Evolutionary conservation across 1,140 invertebrate species (phyloP), one percentile per base, ranked within the genome.

Genomic region (Dysdera silvatica): DNA sequence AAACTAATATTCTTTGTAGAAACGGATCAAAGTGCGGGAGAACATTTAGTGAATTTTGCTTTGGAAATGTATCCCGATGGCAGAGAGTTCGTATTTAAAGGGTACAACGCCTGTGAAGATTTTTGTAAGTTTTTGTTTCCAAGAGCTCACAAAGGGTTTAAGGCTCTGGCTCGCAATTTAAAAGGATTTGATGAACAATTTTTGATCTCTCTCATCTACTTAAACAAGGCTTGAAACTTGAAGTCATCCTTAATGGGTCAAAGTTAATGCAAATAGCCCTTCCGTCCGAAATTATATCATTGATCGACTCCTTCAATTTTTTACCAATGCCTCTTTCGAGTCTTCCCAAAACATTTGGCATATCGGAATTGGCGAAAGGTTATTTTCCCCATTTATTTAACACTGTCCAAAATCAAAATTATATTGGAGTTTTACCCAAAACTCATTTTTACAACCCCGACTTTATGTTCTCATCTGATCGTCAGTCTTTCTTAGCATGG

Each of bases 351-450:
- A n/a, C 49, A 3, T 62, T 62, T 47, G 48, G 48, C 3, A 14
- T 54, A 3, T 16, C 10, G 2, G 49, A 31, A 10, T 49, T 49
- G 29, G 24, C 2, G 18, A 62, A 62, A 16, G 60, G 60, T 3
- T 53, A n/a, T 43, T 62, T 62, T 45, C 60, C 60, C 23, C 52
- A 62, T 45, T 3, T 18, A 4, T 60, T 60, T 33, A 60, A 60
- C 20, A 41, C 6, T 4, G 18, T 18, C 0, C 8, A 29, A 4
- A 62, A 53, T 16, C 24, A 45, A n/a, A 14, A 31, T 37, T 53
- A 53, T 32, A 16, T 7, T n/a, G 51, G 52, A 32, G 12, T 29
- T 1, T 18, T 24, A 26, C 60, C 60, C 26, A 12, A 29, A 2
- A 23, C 18, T 10, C 16, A 53, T 2, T 31, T 24, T 28, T 62